A percentile compares a stretch with the other conserved stretches of the same genome.
Evolutionary conservation across 2,113 vertebrate species (phyloP).

Genomic region (Xiphorhynchus elegans): DNA sequence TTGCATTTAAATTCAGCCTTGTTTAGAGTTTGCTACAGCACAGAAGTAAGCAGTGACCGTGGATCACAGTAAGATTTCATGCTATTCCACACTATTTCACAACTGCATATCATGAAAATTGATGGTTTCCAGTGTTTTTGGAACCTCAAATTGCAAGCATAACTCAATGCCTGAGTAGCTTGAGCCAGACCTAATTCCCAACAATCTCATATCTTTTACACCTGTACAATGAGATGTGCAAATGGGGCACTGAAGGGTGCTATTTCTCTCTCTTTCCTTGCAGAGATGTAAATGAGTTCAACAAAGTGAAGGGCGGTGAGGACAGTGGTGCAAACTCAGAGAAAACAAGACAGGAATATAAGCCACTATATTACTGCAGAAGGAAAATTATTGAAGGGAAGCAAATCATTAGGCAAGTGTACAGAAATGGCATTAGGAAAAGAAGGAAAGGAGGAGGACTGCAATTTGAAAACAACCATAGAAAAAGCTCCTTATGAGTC

Average conservation of each 20-base stretch:
- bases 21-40: neutral
- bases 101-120: neutral
- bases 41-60: neutral
- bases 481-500: neutral
- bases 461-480: neutral
- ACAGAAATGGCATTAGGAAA: neutral
- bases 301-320: neutral
- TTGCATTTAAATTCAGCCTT: neutral
- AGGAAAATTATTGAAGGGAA: neutral
- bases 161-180: neutral
- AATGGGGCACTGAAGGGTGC: neutral
- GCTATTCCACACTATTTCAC: neutral
- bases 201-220: neutral
- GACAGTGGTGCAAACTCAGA: neutral
- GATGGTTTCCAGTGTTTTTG: neutral
- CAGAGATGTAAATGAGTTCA: slow-evolving; percentile 28
- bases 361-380: neutral
- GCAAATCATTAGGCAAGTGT: neutral
- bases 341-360: neutral
- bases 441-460: neutral
- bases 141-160: neutral
- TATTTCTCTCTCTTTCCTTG: neutral
- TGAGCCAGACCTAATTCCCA: neutral
- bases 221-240: neutral
- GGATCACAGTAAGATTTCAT: neutral